Evolutionary conservation across 2,888 invertebrate species (phyloP), one percentile per base, ranked within the genome.

Genomic region (Diplolepis rosae): DNA sequence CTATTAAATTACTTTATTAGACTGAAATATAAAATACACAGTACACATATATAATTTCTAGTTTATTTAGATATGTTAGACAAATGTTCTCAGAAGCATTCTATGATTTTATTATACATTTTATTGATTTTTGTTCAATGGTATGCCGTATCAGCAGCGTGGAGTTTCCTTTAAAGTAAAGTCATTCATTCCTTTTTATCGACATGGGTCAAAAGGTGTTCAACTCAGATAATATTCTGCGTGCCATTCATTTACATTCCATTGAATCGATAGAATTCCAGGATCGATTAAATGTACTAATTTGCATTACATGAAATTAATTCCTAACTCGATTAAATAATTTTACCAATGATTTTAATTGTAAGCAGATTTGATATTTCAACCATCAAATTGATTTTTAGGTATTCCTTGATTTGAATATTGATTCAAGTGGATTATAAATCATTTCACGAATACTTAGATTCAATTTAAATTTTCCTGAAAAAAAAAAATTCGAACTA

Each of bases 161-260:
- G 65, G 32, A 48, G 45, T 71, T 73, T 70, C 65, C 42, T 71
- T 66, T 35, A 68, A 75, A 80, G 69, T 66, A 65, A 50, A 73
- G 67, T 73, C 78, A 74, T 76, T 78, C 67, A 73, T 61, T 71
- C 32, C 3, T 27, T 68, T 66, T 70, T 83, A 84, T 82, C 82
- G 70, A 70, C 71, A 70, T 67, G 73, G 78, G 75, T 79, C 80
- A 80, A 74, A 71, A 77, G 78, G 73, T 75, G 73, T 68, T 79
- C 65, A 27, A n/a, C 15, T 28, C 32, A n/a, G 50, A 65, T 27
- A 11, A 50, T 28, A 18, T 56, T 18, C 32, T 27, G 13, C 11
- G 4, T 18, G 24, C 54, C 39, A 56, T 27, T 54, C 32, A 68
- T 54, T 24, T 13, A 28, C 4, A 39, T 45, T 30, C 7, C 15